Evolutionary conservation across 2,797 vertebrate genomes (phyloP), one percentile per base, ranked within the genome.

Genomic region (Ceyx erithaca): DNA sequence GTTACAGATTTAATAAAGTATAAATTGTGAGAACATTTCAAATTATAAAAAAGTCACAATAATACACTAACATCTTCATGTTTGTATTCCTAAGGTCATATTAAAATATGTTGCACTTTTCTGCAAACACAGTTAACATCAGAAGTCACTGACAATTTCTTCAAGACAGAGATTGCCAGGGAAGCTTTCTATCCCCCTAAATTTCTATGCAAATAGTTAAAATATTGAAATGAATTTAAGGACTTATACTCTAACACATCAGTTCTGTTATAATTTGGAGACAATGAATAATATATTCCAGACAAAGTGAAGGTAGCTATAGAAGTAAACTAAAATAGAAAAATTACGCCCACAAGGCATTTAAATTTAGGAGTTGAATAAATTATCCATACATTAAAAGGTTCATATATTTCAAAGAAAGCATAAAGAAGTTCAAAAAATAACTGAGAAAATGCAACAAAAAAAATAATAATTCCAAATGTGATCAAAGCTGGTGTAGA

Each of bases 371-470:
- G 89, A 96, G 87, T 93, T 96, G 97, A 96, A 97, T 97, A 97
- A 97, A 97, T 97, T 97, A 97, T 96, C 97, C 90, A 93, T 96
- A 97, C 92, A 97, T 97, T 98, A 97, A 97, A 97, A 95, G 84
- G 75, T 92, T 97, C 96, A 72, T 94, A 95, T 97, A 96, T 96
- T 97, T 96, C 95, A 96, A 97, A 97, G 94, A 96, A 96, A 93
- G 93, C 77, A 97, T 94, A 25, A 93, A 93, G 92, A 97, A 95
- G 83, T 96, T 85, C 95, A 87, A 96, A 95, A 97, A 96, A 96
- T 90, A 93, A 86, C 71, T 66, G 66, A 94, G 73, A 95, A 97
- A 97, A 94, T 95, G 94, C 94, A 97, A 93, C 92, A 96, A 94
- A 97, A 97, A 97, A 97, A 97, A 96, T 89, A 96, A 96, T 93